Percentiles rank a stretch among this genome's conserved stretches.
Conservation (phyloP, 2,888 invertebrate genomes). For the Hypomecis punctinalis region DNA sequence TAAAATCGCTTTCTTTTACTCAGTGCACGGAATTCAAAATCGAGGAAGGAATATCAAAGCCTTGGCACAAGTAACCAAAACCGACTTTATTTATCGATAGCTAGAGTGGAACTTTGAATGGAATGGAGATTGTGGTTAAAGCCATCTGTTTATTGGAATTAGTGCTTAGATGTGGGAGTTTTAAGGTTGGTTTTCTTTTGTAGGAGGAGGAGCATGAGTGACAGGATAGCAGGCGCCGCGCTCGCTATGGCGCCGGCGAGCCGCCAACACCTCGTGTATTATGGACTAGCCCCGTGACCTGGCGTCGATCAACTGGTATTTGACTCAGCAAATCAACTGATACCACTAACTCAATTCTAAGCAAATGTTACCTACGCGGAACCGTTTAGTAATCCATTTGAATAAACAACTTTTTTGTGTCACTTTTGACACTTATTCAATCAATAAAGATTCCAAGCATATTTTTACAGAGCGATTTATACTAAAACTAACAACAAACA, state of each 20-base stretch:
- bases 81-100: slow-evolving; percentile 33
- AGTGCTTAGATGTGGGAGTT: slow-evolving; percentile 20
- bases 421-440: too few species aligned
- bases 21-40: slow-evolving; percentile 79
- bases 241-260: slow-evolving; percentile 81
- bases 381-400: slow-evolving; percentile 47
- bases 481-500: slow-evolving; percentile 41
- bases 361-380: slow-evolving; percentile 62
- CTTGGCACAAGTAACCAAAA: slow-evolving; percentile 41
- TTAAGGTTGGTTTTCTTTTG: slow-evolving; percentile 52
- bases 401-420: neutral
- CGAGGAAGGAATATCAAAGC: slow-evolving; percentile 65
- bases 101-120: slow-evolving; percentile 56
- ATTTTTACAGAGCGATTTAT: too few species aligned
- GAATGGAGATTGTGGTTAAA: slow-evolving; percentile 58
- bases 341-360: slow-evolving; percentile 69
- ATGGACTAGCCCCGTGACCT: slow-evolving; percentile 83
- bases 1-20: slow-evolving; percentile 80
- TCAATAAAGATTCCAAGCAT: too few species aligned
- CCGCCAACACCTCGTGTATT: slow-evolving; percentile 84
- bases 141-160: slow-evolving; percentile 39
- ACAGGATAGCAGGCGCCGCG: slow-evolving; percentile 82
- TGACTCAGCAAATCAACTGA: slow-evolving; percentile 73
- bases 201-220: slow-evolving; percentile 54
- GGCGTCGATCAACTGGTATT: slow-evolving; percentile 82